Evolutionary conservation across 2,888 invertebrate species (phyloP).

Genomic region (Scrobipalpa costella): DNA sequence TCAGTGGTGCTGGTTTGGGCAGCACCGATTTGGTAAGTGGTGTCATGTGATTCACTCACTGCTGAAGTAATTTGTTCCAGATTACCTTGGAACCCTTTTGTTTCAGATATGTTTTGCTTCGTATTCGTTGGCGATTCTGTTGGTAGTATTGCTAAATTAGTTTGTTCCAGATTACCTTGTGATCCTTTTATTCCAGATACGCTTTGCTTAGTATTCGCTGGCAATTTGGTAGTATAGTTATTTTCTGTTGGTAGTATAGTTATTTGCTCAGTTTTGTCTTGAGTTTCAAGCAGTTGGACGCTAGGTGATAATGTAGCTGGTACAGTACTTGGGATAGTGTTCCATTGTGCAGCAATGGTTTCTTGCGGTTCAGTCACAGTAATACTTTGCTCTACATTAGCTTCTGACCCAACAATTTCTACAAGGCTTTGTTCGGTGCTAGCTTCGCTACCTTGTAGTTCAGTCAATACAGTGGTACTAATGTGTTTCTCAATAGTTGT

Average conservation of each 20-base stretch:
- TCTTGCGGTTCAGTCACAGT: not conserved
- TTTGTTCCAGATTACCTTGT: not conserved
- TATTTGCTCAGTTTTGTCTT: too few relatives aligned
- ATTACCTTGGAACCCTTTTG: not conserved
- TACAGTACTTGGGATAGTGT: not conserved
- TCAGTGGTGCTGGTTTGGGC: not conserved
- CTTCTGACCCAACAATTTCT: not conserved
- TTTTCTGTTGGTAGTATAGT: too few relatives aligned
- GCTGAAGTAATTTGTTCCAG: not conserved
- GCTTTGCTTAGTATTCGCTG: not conserved
- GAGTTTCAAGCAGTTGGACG: too few relatives aligned
- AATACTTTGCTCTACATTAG: not conserved
- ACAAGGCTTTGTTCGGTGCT: not conserved
- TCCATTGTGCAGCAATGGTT: not conserved
- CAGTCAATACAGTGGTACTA: not conserved
- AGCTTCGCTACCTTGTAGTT: not conserved
- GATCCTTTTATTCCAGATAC: not conserved
- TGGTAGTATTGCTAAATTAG: too few relatives aligned
- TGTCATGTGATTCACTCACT: not conserved
- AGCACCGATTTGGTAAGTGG: not conserved
- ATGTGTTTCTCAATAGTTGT: not conserved
- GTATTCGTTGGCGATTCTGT: too few relatives aligned
- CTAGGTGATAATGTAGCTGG: too few relatives aligned
- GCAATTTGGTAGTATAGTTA: too few relatives aligned
- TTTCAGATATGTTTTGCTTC: conserved; percentile 1